A percentile compares a stretch with the other conserved stretches of the same genome.
These are phyloP conservation scores for Oryzias sinensis DNA, from an alignment of 2,797 vertebrate genomes.

Conservation along the genomic window DNA sequence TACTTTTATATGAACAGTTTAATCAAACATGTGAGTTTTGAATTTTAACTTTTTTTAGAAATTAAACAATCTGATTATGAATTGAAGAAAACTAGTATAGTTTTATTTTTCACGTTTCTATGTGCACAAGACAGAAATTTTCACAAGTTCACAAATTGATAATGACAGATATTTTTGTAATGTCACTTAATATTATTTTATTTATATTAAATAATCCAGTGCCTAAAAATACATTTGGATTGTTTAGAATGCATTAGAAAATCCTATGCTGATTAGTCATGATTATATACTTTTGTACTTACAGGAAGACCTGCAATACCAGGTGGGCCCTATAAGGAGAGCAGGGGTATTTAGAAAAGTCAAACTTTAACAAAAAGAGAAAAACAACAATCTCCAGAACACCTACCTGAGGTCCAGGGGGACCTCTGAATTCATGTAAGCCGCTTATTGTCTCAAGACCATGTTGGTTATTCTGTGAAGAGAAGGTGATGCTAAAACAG, in stretches of 20 bases:
- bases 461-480: slow-evolving; percentile 73
- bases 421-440: slow-evolving; percentile 64
- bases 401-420: slow-evolving; percentile 82
- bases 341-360: neutral
- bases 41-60: too few relatives aligned
- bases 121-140: too few relatives aligned
- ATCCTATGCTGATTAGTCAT: neutral
- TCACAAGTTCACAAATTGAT: too few relatives aligned
- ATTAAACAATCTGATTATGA: too few relatives aligned
- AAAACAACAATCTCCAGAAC: neutral
- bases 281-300: slow-evolving; percentile 23
- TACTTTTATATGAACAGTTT: neutral
- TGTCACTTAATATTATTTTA: too few relatives aligned
- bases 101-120: too few relatives aligned
- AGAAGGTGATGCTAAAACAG: neutral
- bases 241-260: too few relatives aligned
- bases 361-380: neutral
- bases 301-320: slow-evolving; percentile 80
- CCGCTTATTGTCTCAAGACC: slow-evolving; percentile 48
- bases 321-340: slow-evolving; percentile 73
- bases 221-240: too few relatives aligned
- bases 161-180: too few relatives aligned
- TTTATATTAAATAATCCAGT: too few relatives aligned
- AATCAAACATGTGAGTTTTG: too few relatives aligned
- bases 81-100: too few relatives aligned